phyloP scores from a whole-genome alignment of 2,888 invertebrate species.

The Pharmacophagus antenor region DNA sequence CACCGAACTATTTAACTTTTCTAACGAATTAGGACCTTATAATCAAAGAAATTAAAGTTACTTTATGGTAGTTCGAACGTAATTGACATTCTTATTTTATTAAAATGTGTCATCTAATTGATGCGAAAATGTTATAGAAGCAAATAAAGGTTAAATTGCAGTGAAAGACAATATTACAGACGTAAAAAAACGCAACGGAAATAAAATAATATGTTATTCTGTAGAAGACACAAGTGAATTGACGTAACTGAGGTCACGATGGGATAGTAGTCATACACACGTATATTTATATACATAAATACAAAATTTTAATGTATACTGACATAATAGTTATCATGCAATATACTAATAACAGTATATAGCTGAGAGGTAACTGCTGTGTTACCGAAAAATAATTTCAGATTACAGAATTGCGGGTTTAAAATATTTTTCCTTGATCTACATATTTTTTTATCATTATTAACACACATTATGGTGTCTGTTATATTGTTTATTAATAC shows the following conservation, averaged over 20 bases:
- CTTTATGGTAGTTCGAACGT: constrained; percentile 3
- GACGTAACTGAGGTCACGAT: constrained; percentile 40
- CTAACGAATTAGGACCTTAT: constrained; percentile 29
- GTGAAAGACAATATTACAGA: constrained; percentile 20
- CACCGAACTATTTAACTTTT: constrained; percentile 24
- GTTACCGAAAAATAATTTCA: too few species aligned
- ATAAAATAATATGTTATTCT: constrained; percentile 40
- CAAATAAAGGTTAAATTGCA: constrained; percentile 34
- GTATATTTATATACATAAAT: too few species aligned
- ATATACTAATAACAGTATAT: neutral
- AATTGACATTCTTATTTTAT: constrained; percentile 10
- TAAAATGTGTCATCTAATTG: neutral
- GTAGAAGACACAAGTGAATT: constrained; percentile 39
- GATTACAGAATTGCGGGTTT: neutral
- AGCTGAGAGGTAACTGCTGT: too few species aligned
- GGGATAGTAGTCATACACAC: too few species aligned
- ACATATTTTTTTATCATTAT: too few species aligned
- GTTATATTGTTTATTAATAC: neutral
- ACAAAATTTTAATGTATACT: too few species aligned
- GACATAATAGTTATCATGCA: neutral
- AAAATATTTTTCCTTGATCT: neutral
- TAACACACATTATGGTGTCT: neutral
- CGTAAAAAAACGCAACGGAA: constrained; percentile 39
- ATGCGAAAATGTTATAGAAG: constrained; percentile 12
- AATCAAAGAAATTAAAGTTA: constrained; percentile 16